Evolutionary conservation across 1,140 invertebrate genomes (phyloP), one percentile per base, ranked within the genome.

Genomic region (Melitaea cinxia): DNA sequence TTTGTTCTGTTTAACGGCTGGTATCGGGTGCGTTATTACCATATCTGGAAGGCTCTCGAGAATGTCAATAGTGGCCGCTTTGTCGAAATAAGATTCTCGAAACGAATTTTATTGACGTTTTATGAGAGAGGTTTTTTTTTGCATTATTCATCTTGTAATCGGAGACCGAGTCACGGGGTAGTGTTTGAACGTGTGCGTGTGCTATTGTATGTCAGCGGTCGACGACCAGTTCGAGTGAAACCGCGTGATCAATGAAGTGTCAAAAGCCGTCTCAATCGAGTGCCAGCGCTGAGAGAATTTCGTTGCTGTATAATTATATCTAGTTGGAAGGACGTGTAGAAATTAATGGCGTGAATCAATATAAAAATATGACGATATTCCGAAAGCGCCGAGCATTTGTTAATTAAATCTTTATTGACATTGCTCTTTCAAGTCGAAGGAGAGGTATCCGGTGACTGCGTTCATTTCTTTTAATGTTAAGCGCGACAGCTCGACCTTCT

Each of bases 171-270:
- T 47, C 37, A 17, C 10, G 37, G 42, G 1, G 5, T 9, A 47
- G 21, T 47, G 4, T 23, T 7, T 47, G 4, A 23, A 7, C 19
- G 10, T 23, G 10, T 24, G 19, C n/a, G 19, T 47, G 42, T 47
- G 1, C 15, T 47, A 17, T 35, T 33, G 7, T 37, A 9, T 35
- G 15, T 21, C 3, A 23, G 21, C 23, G 4, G 12, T 6, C 7
- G 52, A 14, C 30, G 15, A 35, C 17, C 10, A 33, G 30, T 54
- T 54, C 15, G 14, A 49, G 49, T 17, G 30, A 54, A 53, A 17
- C 47, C 47, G 26, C 35, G 50, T 62, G 52, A 62, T 35, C n/a
- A 62, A 62, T 62, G 59, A 53, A 33, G 50, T 62, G 59, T 54
- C 30, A 17, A 54, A 39, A 62, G 50, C 21, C 57, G 35, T 42